These are phyloP conservation scores for Cinara cedri DNA, from an alignment of 2,888 invertebrate genomes.

Conservation along the genomic window DNA sequence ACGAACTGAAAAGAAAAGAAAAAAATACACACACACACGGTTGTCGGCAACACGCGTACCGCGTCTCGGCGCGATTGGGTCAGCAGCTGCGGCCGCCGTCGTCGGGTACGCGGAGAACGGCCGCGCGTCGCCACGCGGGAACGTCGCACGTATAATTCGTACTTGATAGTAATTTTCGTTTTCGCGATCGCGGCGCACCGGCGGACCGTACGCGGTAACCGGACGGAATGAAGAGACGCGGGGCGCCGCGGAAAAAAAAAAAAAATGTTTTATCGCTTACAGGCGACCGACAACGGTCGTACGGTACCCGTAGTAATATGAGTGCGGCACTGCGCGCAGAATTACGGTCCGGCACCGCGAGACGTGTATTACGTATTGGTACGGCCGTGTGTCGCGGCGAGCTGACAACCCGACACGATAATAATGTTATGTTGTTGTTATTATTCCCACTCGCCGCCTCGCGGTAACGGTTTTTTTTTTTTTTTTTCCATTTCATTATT, in stretches of 20 bases:
- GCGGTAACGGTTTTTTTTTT: not conserved
- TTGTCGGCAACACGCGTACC: not conserved
- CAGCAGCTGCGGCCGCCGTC: not conserved
- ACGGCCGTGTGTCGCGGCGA: too few species aligned
- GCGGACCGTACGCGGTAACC: not conserved
- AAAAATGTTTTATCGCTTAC: not conserved
- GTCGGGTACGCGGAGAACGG: not conserved
- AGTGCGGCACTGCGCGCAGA: too few species aligned
- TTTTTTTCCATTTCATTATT: slow-evolving; percentile 9
- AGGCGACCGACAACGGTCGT: not conserved
- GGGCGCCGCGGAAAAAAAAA: not conserved
- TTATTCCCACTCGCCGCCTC: not conserved
- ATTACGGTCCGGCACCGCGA: too few species aligned
- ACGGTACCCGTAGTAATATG: too few species aligned
- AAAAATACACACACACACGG: not conserved
- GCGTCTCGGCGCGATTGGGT: not conserved
- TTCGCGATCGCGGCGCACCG: not conserved
- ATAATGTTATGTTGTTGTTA: slow-evolving; percentile 4
- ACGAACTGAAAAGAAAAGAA: not conserved
- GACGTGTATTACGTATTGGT: too few species aligned
- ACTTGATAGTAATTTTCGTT: too few species aligned
- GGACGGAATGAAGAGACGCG: slow-evolving; percentile 12
- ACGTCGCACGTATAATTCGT: slow-evolving; percentile 27
- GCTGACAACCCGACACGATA: too few species aligned
- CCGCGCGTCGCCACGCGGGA: not conserved